A percentile compares a stretch with the other conserved stretches of the same genome.
These are phyloP conservation scores for Cepaea nemoralis DNA, from an alignment of 1,140 invertebrate genomes.

Conservation along the genomic window DNA sequence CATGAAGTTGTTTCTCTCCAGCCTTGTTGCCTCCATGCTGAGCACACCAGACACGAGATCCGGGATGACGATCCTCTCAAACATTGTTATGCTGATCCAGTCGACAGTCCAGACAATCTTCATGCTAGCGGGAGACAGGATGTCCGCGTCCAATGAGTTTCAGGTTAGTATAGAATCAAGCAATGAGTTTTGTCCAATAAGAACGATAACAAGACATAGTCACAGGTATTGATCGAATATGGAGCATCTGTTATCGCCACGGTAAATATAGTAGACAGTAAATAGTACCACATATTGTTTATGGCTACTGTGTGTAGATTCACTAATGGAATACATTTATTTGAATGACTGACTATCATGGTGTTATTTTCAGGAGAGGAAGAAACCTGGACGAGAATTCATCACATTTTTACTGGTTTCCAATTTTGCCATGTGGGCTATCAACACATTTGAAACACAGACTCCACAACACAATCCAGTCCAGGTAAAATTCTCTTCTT, in stretches of 20 bases:
- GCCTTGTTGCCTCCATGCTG: slow-evolving; percentile 85
- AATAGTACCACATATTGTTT: too few relatives aligned
- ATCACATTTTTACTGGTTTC: slow-evolving; percentile 94
- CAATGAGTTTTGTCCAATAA: too few relatives aligned
- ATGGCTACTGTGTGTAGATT: too few relatives aligned
- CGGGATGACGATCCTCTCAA: slow-evolving; percentile 54
- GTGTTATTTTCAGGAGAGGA: slow-evolving; percentile 79
- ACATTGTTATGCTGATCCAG: slow-evolving; percentile 82
- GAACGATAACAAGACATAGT: too few relatives aligned
- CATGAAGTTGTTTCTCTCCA: too few relatives aligned
- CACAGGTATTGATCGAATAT: too few relatives aligned
- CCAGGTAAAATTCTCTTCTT: slow-evolving; percentile 38
- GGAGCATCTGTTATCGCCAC: too few relatives aligned
- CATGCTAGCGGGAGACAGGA: slow-evolving; percentile 78
- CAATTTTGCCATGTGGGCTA: slow-evolving; percentile 75
- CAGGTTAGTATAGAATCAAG: slow-evolving; percentile 36
- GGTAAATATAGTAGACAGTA: too few relatives aligned
- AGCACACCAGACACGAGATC: slow-evolving; percentile 67
- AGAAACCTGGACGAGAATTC: slow-evolving; percentile 92
- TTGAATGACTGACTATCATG: not conserved
- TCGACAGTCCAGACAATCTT: slow-evolving; percentile 88
- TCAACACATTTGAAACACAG: slow-evolving; percentile 64
- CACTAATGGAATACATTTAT: too few relatives aligned
- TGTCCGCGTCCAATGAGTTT: slow-evolving; percentile 88
- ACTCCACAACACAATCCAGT: slow-evolving; percentile 57